Evolutionary conservation across 1,140 invertebrate genomes (phyloP).

Genomic region (Dendroctonus ponderosae): DNA sequence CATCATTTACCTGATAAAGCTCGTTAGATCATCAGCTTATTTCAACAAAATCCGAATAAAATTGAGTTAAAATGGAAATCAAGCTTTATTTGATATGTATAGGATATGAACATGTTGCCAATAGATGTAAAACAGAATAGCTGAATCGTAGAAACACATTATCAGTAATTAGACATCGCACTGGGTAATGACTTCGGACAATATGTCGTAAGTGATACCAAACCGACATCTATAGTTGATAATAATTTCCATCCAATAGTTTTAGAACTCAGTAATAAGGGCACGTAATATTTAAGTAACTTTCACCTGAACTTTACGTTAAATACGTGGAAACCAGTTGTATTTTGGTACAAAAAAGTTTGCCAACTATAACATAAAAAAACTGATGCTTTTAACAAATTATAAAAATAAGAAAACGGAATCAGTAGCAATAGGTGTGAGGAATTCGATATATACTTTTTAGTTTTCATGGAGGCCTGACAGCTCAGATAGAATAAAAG

Average conservation of each 20-base stretch:
- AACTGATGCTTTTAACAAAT: too few species aligned
- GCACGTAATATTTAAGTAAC: too few species aligned
- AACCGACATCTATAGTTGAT: conserved; percentile 27
- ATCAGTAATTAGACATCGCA: conserved; percentile 19
- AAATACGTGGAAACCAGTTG: too few species aligned
- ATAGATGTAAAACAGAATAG: conserved; percentile 26
- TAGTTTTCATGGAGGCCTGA: too few species aligned
- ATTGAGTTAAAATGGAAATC: neutral
- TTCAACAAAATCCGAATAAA: conserved; percentile 2
- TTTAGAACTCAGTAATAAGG: too few species aligned
- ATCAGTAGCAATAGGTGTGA: too few species aligned
- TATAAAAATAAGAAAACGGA: too few species aligned
- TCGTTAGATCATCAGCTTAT: conserved; percentile 18
- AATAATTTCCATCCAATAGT: conserved; percentile 15
- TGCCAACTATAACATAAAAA: too few species aligned
- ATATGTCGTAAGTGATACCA: conserved; percentile 31
- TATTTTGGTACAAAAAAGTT: too few species aligned
- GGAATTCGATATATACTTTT: too few species aligned
- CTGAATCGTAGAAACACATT: conserved; percentile 25
- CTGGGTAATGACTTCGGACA: conserved; percentile 25
- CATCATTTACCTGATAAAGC: conserved; percentile 13
- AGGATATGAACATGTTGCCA: neutral
- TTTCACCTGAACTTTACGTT: too few species aligned
- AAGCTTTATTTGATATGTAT: conserved; percentile 18
- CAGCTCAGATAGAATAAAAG: too few species aligned